These are phyloP conservation scores for Chaetophractus vellerosus DNA, from an alignment of 2,797 vertebrate species.

Conservation along the genomic window DNA sequence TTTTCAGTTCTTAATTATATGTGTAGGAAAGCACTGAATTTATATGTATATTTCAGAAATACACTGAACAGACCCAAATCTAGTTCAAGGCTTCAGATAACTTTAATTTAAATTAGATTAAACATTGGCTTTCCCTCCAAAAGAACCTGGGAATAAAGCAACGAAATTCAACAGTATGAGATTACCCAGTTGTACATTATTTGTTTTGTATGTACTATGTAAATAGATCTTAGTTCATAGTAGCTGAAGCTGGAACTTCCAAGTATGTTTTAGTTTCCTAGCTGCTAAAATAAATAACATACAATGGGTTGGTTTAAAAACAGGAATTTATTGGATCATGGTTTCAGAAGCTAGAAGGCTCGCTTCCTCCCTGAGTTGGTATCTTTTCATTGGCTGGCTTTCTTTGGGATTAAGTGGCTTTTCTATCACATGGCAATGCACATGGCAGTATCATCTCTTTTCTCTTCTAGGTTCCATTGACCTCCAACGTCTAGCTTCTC, in stretches of 20 bases:
- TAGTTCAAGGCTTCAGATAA: neutral
- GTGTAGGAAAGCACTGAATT: neutral
- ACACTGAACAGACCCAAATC: neutral
- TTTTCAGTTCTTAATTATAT: slow-evolving; percentile 51
- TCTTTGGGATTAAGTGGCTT: too few relatives aligned
- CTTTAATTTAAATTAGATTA: slow-evolving; percentile 15
- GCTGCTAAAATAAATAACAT: too few relatives aligned
- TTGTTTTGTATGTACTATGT: neutral
- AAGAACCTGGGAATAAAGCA: neutral
- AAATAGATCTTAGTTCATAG: slow-evolving; percentile 7
- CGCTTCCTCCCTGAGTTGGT: too few relatives aligned
- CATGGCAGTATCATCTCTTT: too few relatives aligned
- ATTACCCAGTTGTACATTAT: neutral
- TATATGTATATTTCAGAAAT: slow-evolving; percentile 54
- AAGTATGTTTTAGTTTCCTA: neutral
- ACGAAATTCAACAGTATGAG: neutral
- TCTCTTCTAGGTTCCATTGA: too few relatives aligned
- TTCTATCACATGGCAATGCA: too few relatives aligned
- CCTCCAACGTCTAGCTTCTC: too few relatives aligned
- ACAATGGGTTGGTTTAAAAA: too few relatives aligned
- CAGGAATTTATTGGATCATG: too few relatives aligned
- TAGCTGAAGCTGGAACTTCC: slow-evolving; percentile 6
- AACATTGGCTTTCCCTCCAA: neutral
- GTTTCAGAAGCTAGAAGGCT: too few relatives aligned
- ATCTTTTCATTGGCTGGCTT: too few relatives aligned